These are phyloP conservation scores for Hydrolagus colliei DNA, from an alignment of 2,797 vertebrate genomes.

Conservation along the genomic window DNA sequence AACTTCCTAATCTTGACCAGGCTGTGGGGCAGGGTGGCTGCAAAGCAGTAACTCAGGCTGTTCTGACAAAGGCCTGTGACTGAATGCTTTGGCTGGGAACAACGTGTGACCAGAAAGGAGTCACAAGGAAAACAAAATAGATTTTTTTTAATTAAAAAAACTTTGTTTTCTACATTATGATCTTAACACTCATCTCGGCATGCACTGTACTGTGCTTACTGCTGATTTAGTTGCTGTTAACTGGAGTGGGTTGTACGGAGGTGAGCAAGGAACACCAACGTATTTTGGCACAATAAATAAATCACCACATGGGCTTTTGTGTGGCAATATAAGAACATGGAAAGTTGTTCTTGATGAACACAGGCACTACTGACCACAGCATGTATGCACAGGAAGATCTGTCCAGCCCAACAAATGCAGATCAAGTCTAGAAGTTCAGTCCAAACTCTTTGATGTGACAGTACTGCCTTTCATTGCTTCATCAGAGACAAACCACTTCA, in stretches of 20 bases:
- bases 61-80: not conserved
- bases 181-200: not conserved
- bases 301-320: not conserved
- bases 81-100: not conserved
- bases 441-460: conserved; percentile 45
- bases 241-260: too few relatives aligned
- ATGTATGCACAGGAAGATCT: conserved; percentile 28
- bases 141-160: not conserved
- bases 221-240: not conserved
- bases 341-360: not conserved
- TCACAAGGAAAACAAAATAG: not conserved
- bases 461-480: conserved; percentile 41
- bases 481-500: conserved; percentile 44
- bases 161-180: not conserved
- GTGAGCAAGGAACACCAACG: too few relatives aligned
- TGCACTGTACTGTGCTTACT: not conserved
- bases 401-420: conserved; percentile 45
- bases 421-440: conserved; percentile 45
- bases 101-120: not conserved
- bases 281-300: not conserved
- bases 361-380: not conserved
- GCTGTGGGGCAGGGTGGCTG: not conserved
- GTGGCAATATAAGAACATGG: not conserved
- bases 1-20: not conserved
- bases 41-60: not conserved